Conservation (phyloP, 1,140 invertebrate species). For the Yoshiicerus persimilis region DNA sequence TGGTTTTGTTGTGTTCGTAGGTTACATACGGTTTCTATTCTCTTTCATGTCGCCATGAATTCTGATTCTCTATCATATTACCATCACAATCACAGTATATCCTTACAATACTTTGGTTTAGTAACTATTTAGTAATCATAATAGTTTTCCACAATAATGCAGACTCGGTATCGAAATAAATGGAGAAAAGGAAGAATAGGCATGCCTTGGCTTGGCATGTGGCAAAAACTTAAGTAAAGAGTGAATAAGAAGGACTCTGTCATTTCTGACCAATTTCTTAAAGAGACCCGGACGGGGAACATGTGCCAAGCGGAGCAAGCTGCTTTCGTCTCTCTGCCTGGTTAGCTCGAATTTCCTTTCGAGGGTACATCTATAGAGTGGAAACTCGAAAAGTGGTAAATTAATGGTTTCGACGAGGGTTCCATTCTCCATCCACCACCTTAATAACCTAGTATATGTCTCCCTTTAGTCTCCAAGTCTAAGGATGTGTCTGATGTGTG, state of each 20-base stretch:
- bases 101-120: too few species aligned
- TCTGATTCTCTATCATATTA: background rate
- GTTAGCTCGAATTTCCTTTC: background rate
- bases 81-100: background rate
- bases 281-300: constrained; percentile 14
- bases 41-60: background rate
- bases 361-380: background rate
- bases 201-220: background rate
- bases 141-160: background rate
- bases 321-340: background rate
- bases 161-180: background rate
- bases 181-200: background rate
- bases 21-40: background rate
- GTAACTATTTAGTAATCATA: background rate
- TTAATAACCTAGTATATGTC: background rate
- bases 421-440: background rate
- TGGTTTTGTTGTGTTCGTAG: background rate
- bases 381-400: background rate
- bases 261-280: background rate
- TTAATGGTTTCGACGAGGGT: constrained; percentile 7
- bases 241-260: background rate
- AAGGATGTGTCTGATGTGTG: background rate
- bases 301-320: background rate
- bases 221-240: background rate
- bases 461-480: background rate